Percentiles rank a stretch among this genome's conserved stretches.
These are phyloP conservation scores for Amblyraja radiata DNA, from an alignment of 2,797 vertebrate species.

Conservation along the genomic window DNA sequence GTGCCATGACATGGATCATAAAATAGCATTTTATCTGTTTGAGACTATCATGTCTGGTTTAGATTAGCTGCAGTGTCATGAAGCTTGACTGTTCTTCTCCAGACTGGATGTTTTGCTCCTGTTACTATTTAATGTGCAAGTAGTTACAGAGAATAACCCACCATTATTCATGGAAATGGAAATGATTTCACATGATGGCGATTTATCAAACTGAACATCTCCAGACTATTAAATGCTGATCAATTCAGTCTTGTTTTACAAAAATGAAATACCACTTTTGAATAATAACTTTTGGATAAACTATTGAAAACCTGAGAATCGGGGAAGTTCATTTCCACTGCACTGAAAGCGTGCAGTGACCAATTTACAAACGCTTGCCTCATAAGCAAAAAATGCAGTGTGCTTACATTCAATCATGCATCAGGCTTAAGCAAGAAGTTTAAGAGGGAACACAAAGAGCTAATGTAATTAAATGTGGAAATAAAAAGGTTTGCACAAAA, in stretches of 20 bases:
- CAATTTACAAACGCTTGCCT: conserved; percentile 34
- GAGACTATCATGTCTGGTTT: not conserved
- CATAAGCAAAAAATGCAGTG: conserved; percentile 24
- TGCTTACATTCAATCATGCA: conserved; percentile 47
- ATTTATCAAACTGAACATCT: conserved; percentile 48
- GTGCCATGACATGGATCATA: not conserved
- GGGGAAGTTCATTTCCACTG: conserved; percentile 21
- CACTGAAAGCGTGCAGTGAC: conserved; percentile 18
- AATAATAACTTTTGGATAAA: conserved; percentile 1
- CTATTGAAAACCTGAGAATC: not conserved
- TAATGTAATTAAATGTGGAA: not conserved
- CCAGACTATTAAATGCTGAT: conserved; percentile 42
- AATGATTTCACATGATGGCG: conserved; percentile 69
- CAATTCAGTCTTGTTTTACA: conserved; percentile 33
- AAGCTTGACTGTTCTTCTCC: conserved; percentile 19
- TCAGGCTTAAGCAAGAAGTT: conserved; percentile 39
- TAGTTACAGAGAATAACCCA: conserved; percentile 39
- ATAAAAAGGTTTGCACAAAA: conserved; percentile 17
- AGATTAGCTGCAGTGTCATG: conserved; percentile 20
- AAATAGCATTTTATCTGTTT: conserved; percentile 2
- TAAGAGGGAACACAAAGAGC: not conserved
- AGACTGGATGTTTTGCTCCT: conserved; percentile 28
- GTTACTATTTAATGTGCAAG: conserved; percentile 23
- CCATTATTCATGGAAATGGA: conserved; percentile 64
- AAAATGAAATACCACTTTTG: conserved; percentile 31